Conservation (phyloP, 2,888 invertebrate species). For the Limnephilus rhombicus region DNA sequence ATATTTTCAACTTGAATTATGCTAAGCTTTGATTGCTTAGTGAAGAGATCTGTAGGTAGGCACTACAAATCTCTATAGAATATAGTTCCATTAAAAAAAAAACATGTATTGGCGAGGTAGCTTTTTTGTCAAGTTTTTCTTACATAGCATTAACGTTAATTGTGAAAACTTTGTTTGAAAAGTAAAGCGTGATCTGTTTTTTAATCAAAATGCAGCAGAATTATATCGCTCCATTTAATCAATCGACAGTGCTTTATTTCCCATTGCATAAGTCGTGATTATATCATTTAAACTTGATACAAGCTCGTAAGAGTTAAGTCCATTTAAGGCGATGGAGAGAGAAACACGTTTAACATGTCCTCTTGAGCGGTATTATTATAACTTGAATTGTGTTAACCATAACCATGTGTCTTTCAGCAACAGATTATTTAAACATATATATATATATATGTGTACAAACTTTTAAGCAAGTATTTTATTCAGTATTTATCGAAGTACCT, state of each 20-base stretch:
- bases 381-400: no score
- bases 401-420: no score
- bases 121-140: not conserved
- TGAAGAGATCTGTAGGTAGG: no score
- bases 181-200: not conserved
- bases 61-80: no score
- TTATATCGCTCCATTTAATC: not conserved
- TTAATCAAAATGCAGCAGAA: not conserved
- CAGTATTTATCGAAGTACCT: no score
- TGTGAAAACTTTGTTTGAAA: not conserved
- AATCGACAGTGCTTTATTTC: not conserved
- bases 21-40: no score
- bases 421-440: no score
- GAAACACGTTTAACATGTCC: not conserved
- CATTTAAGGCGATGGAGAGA: not conserved
- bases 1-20: no score
- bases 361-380: not conserved
- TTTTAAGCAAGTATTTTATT: no score
- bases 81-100: no score
- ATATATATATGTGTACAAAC: no score
- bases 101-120: no score
- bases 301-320: not conserved
- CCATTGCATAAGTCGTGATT: not conserved
- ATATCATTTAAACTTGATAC: not conserved
- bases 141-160: not conserved